Percentiles rank a stretch among this genome's conserved stretches.
Evolutionary conservation across 2,888 invertebrate species (phyloP).

Genomic region (Zhuqinia jingwanae): DNA sequence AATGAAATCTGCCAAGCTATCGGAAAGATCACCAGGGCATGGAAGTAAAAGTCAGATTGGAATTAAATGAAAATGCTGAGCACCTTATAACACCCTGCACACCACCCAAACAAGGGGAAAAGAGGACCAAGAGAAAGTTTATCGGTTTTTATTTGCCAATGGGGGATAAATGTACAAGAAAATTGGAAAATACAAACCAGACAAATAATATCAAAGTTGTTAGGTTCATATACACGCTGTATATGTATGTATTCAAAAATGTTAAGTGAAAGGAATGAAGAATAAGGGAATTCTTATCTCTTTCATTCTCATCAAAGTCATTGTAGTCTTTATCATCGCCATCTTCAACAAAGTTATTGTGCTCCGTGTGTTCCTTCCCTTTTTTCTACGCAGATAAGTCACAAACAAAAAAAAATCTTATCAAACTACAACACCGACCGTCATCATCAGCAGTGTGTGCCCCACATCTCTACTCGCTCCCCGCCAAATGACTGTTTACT

Average conservation of each 20-base stretch:
- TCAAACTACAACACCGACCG: not conserved
- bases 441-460: too few relatives aligned
- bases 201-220: conserved; percentile 20
- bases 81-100: not conserved
- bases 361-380: not conserved
- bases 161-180: not conserved
- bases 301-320: not conserved
- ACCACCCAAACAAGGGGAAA: conserved; percentile 5
- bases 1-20: conserved; percentile 51
- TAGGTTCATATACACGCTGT: not conserved
- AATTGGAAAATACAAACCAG: not conserved
- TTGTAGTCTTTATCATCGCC: not conserved
- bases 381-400: conserved; percentile 15
- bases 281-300: conserved; percentile 17
- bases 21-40: not conserved
- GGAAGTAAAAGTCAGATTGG: not conserved
- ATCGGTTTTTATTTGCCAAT: conserved; percentile 10
- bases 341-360: not conserved
- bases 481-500: too few relatives aligned
- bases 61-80: not conserved
- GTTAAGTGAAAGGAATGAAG: not conserved
- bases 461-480: not conserved
- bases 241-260: not conserved
- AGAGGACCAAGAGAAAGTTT: conserved; percentile 9
- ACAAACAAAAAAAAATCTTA: conserved; percentile 9